phyloP scores from a whole-genome alignment of 2,888 invertebrate genomes.

The Lasioglossum leucozonium region DNA sequence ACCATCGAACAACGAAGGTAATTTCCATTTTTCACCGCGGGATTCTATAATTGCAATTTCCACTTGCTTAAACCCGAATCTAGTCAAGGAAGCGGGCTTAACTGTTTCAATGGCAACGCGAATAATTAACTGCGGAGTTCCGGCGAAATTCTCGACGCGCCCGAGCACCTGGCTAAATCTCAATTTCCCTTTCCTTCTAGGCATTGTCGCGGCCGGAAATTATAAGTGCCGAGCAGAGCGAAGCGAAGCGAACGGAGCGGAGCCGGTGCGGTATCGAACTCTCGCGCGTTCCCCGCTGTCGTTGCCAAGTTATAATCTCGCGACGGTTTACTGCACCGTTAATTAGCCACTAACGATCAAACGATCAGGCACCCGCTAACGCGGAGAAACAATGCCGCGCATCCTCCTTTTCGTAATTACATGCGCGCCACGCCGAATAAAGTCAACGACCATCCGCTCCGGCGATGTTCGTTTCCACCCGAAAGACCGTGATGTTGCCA shows the following conservation, averaged over 20 bases:
- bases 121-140: constrained; percentile 36
- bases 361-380: constrained; percentile 4
- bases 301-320: constrained; percentile 32
- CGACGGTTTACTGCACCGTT: constrained; percentile 29
- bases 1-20: not conserved
- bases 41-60: constrained; percentile 16
- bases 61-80: constrained; percentile 29
- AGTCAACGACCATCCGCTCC: constrained; percentile 10
- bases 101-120: constrained; percentile 29
- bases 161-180: constrained; percentile 35
- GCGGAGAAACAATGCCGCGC: constrained; percentile 18
- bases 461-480: constrained; percentile 15
- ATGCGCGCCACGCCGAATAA: not conserved
- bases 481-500: constrained; percentile 18
- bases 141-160: constrained; percentile 14
- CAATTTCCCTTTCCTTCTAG: constrained; percentile 18
- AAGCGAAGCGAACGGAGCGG: not conserved
- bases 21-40: constrained; percentile 9
- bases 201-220: constrained; percentile 37
- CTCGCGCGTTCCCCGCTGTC: not conserved
- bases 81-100: constrained; percentile 33
- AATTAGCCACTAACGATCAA: constrained; percentile 36
- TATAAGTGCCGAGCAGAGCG: constrained; percentile 27
- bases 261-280: constrained; percentile 17
- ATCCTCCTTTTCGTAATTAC: constrained; percentile 16